phyloP scores from a whole-genome alignment of 2,797 vertebrate genomes.

The Sebastes nivosus region DNA sequence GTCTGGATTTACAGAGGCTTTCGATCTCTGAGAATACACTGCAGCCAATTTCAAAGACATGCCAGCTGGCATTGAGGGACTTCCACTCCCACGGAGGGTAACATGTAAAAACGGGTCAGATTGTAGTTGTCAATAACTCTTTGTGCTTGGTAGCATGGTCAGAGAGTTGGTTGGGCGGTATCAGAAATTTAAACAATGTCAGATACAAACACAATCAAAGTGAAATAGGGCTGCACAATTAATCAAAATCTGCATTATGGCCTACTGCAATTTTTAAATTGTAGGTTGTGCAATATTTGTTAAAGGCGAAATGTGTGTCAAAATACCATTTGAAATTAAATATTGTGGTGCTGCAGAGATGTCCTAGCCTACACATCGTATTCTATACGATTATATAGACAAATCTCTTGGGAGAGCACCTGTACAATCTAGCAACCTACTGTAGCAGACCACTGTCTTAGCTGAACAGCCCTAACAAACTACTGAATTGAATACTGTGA shows the following conservation, averaged over 20 bases:
- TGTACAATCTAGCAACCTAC: neutral
- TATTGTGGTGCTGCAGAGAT: no score
- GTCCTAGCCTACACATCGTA: no score
- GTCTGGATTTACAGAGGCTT: conserved; percentile 41
- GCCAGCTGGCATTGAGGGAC: neutral
- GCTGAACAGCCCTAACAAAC: neutral
- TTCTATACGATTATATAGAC: neutral
- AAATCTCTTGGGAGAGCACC: neutral
- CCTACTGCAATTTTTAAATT: neutral
- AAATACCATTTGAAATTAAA: no score
- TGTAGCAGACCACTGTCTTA: neutral
- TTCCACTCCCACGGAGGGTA: neutral
- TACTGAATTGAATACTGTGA: neutral
- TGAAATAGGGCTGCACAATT: neutral
- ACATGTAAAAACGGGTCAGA: neutral
- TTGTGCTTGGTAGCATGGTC: neutral
- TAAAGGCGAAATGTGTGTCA: no score
- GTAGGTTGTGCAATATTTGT: no score
- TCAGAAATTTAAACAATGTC: neutral
- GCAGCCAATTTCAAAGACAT: conserved; percentile 1
- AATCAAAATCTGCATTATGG: no score
- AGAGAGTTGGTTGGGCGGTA: neutral
- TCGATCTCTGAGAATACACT: conserved; percentile 21
- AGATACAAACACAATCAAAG: neutral
- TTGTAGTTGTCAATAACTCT: neutral